Evolutionary conservation across 1,140 invertebrate genomes (phyloP).

Genomic region (Trachymyrmex septentrionalis): DNA sequence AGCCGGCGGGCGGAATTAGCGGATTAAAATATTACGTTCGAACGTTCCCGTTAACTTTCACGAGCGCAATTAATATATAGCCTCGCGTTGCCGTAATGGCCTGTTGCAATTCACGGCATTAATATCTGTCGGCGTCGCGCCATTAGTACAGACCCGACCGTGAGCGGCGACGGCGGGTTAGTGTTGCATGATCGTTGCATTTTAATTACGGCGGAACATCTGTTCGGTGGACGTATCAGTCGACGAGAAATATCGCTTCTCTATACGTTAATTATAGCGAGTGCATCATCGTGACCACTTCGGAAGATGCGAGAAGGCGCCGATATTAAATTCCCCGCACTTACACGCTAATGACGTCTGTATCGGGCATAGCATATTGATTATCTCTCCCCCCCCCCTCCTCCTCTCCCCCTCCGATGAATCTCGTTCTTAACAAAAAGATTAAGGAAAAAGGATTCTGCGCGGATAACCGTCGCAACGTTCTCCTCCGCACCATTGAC

Average conservation of each 20-base stretch:
- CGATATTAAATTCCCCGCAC: constrained; percentile 67
- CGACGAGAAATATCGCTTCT: constrained; percentile 72
- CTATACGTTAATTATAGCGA: constrained; percentile 72
- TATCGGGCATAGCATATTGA: constrained; percentile 61
- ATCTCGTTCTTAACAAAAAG: constrained; percentile 1
- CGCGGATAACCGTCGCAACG: background rate
- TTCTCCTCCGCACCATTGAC: background rate
- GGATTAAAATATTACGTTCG: constrained; percentile 69
- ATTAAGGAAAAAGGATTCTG: background rate
- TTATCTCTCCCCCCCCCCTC: constrained; percentile 30
- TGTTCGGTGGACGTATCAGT: constrained; percentile 73
- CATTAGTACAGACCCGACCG: constrained; percentile 71
- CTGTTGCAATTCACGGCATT: constrained; percentile 73
- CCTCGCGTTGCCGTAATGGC: constrained; percentile 71
- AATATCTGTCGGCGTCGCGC: constrained; percentile 75
- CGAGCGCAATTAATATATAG: constrained; percentile 70
- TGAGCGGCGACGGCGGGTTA: constrained; percentile 65
- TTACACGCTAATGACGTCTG: constrained; percentile 49
- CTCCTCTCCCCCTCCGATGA: background rate
- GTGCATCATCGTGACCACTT: constrained; percentile 64
- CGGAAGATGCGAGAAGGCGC: constrained; percentile 40
- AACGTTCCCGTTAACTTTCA: constrained; percentile 70
- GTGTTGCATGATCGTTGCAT: constrained; percentile 72
- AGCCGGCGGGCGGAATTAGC: constrained; percentile 57
- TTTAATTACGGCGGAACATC: constrained; percentile 76